A percentile compares a stretch with the other conserved stretches of the same genome.
Evolutionary conservation across 2,113 vertebrate genomes (phyloP).

Genomic region (Cyanistes caeruleus): DNA sequence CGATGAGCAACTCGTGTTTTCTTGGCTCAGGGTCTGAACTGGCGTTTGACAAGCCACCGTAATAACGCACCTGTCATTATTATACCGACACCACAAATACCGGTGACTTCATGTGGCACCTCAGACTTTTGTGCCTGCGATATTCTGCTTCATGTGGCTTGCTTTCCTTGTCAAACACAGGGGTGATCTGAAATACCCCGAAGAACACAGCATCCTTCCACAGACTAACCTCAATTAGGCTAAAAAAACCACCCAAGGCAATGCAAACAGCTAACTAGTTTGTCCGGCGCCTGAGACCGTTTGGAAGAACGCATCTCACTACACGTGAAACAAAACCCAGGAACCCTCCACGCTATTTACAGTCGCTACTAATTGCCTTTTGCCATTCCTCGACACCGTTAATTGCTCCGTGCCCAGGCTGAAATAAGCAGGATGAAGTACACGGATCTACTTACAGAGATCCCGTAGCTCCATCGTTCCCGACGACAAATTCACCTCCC

Average conservation of each 20-base stretch:
- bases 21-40: background rate
- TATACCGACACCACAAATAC: background rate
- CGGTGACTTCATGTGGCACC: background rate
- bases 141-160: background rate
- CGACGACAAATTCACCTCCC: constrained; percentile 60
- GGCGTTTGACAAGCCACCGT: background rate
- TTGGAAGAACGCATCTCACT: background rate
- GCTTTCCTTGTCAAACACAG: background rate
- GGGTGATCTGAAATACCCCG: background rate
- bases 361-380: background rate
- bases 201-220: background rate
- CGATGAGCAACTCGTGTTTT: background rate
- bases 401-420: background rate
- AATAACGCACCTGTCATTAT: background rate
- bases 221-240: background rate
- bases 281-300: background rate
- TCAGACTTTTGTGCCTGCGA: background rate
- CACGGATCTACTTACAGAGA: constrained; percentile 78
- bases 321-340: background rate
- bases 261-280: background rate
- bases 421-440: background rate
- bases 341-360: background rate
- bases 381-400: background rate
- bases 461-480: constrained; percentile 79
- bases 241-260: background rate